Percentiles rank a stretch among this genome's conserved stretches.
Evolutionary conservation across 1,140 invertebrate species (phyloP).

Genomic region (Portunus trituberculatus): DNA sequence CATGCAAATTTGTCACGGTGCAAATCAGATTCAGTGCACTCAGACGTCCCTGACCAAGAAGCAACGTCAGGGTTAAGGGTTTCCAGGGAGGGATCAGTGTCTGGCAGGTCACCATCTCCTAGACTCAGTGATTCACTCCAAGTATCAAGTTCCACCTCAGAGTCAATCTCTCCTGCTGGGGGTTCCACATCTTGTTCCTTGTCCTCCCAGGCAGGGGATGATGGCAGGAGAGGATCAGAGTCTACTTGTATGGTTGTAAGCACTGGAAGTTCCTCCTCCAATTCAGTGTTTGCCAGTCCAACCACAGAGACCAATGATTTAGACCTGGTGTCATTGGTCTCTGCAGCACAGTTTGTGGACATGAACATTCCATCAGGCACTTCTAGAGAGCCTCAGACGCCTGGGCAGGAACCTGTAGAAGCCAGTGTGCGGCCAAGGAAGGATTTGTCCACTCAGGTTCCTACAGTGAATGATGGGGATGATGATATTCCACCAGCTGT

Average conservation of each 20-base stretch:
- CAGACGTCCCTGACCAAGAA: slow-evolving; percentile 44
- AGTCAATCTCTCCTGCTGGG: slow-evolving; percentile 54
- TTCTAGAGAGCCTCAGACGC: not conserved
- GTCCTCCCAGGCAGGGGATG: slow-evolving; percentile 72
- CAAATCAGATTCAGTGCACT: slow-evolving; percentile 41
- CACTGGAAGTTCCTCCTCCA: slow-evolving; percentile 78
- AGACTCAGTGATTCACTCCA: slow-evolving; percentile 63
- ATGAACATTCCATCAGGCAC: slow-evolving; percentile 57
- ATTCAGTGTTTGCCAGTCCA: slow-evolving; percentile 79
- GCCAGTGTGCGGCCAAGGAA: slow-evolving; percentile 80
- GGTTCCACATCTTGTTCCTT: slow-evolving; percentile 75
- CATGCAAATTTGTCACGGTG: not conserved
- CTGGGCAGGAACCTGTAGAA: slow-evolving; percentile 1
- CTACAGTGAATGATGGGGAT: slow-evolving; percentile 63
- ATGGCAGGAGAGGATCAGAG: slow-evolving; percentile 71
- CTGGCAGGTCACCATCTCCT: slow-evolving; percentile 61
- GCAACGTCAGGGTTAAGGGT: slow-evolving; percentile 30
- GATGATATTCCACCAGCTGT: slow-evolving; percentile 76
- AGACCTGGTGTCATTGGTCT: slow-evolving; percentile 40
- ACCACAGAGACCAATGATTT: slow-evolving; percentile 71
- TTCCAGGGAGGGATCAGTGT: slow-evolving; percentile 48
- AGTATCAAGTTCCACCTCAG: slow-evolving; percentile 61
- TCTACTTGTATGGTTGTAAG: slow-evolving; percentile 78
- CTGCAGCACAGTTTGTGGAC: slow-evolving; percentile 44
- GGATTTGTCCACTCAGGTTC: slow-evolving; percentile 78